Percentiles rank a stretch among this genome's conserved stretches.
Evolutionary conservation across 1,140 invertebrate genomes (phyloP).

Genomic region (Cotesia vestalis): DNA sequence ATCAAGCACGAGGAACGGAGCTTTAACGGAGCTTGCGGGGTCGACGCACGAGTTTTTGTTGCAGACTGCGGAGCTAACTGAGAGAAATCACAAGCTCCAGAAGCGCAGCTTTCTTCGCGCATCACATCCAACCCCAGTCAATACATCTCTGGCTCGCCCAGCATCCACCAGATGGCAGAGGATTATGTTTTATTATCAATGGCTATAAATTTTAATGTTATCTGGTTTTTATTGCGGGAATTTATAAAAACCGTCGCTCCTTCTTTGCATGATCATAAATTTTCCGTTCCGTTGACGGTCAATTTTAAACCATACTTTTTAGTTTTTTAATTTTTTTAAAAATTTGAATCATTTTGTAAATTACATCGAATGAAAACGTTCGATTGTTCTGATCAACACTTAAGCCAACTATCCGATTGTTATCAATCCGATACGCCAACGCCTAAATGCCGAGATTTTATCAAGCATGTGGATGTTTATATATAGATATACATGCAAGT

Average conservation of each 20-base stretch:
- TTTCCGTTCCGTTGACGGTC: no score
- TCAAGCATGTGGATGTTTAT: no score
- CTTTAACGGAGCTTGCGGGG: constrained; percentile 45
- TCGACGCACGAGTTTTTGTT: constrained; percentile 58
- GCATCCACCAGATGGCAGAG: constrained; percentile 63
- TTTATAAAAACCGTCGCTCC: neutral
- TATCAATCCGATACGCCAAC: no score
- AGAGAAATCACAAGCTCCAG: constrained; percentile 50
- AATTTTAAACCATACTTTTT: no score
- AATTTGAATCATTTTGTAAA: no score
- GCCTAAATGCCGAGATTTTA: no score
- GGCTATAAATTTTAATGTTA: constrained; percentile 5
- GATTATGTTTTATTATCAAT: constrained; percentile 19
- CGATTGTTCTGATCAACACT: no score
- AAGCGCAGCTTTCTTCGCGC: constrained; percentile 63
- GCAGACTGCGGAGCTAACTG: constrained; percentile 61
- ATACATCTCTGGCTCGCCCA: constrained; percentile 61
- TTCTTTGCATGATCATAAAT: no score
- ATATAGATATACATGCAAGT: no score
- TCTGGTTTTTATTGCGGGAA: constrained; percentile 27
- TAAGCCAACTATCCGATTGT: no score
- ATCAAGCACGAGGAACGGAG: constrained; percentile 14
- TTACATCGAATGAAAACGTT: no score
- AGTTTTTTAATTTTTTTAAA: no score
- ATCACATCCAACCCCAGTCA: constrained; percentile 61